Evolutionary conservation across 1,140 invertebrate genomes (phyloP), one percentile per base, ranked within the genome.

Genomic region (Tribolium madens): DNA sequence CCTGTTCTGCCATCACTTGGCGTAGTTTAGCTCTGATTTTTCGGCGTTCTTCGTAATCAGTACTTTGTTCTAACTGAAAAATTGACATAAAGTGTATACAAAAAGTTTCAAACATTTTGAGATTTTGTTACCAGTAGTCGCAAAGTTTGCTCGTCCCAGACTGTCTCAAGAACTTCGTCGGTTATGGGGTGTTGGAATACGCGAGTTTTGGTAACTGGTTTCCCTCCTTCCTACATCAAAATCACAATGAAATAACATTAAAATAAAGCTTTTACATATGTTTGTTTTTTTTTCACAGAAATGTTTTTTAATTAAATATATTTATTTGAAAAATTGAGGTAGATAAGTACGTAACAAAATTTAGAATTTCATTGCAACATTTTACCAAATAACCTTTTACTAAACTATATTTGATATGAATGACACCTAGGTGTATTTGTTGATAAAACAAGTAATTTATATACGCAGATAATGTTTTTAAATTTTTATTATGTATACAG

Each of bases 1-100:
- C 92, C 86, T 92, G 90, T 88, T 93, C 92, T 80, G 92, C 92
- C 92, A 93, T 93, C 79, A 93, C 89, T 86, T 90, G 88, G 78
- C 91, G 90, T 80, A 96, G 89, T 87, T 94, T 90, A 81, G 90
- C 90, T 86, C 95, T 89, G 82, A 96, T 92, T 82, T 91, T 90
- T 82, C 93, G 92, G 83, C 94, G 89, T 84, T 94, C 93, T 85
- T 96, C 95, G 92, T 95, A 96, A 84, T 94, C 93, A 79, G 91
- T 92, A 84, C 93, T 93, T 86, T 91, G 90, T 86, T 95, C 94
- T 87, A 96, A 89, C 94, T 96, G 86, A 14, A 89, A 89, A 31
- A 26, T 46, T 74, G 15, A 77, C 18, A 6, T 3, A 31, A 48
- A 42, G 42, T 73, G n/a, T n/a, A 4, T 17, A 57, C 3, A 1